Evolutionary conservation across 2,888 invertebrate species (phyloP), one percentile per base, ranked within the genome.

Genomic region (Spialia ferax): DNA sequence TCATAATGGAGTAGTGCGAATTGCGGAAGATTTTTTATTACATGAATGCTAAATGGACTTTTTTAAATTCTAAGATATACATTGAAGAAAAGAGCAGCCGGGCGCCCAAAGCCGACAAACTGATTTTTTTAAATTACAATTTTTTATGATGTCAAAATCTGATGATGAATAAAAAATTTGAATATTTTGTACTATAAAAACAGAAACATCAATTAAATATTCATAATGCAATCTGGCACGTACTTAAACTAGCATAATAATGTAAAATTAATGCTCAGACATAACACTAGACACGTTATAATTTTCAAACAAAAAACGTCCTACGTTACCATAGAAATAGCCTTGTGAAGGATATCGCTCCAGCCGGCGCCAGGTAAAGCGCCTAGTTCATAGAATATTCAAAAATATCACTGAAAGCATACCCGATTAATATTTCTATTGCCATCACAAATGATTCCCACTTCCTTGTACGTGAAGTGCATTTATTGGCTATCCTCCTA

Each of bases 391-490:
- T 73, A 75, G 67, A 76, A 75, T 78, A 77, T 78, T 77, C 71
- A 75, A 78, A 67, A 74, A 75, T 77, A 75, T 73, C 71, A 69
- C 67, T 71, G 72, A 79, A 73, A 71, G 69, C 77, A 72, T 76
- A 79, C 75, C 72, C 82, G 80, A 89, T 92, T 92, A 91, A 89
- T 91, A 92, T 91, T 92, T 90, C 87, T 78, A 79, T 85, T 84
- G 77, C 77, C 81, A 86, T 88, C 84, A 85, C 85, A 85, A 89
- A 87, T 89, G 83, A 85, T 89, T 84, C 87, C 83, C 85, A 80
- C 91, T 93, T 93, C 93, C 93, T 90, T 75, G 88, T 89, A 89
- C 93, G 93, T 93, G 93, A 70, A 81, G 76, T 84, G 91, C 88
- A 90, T 93, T 84, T 85, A 86, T 84, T 83, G 80, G 74, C 73